A percentile compares a stretch with the other conserved stretches of the same genome.
Conservation (phyloP, 1,140 invertebrate genomes). For the Bombus superbus region DNA sequence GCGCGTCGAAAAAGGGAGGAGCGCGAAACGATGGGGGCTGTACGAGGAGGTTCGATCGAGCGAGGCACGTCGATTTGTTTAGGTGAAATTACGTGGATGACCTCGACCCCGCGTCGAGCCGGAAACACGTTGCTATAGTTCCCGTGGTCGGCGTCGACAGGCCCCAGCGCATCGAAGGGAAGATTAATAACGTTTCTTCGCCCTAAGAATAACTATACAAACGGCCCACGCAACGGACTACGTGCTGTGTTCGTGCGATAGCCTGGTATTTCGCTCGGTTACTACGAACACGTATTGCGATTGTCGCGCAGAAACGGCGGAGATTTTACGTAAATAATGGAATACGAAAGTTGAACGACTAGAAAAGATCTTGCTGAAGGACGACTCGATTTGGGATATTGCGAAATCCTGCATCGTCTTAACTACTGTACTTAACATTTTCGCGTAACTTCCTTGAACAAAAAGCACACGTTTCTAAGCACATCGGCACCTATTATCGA, state of each 20-base stretch:
- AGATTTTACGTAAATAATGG: too few species aligned
- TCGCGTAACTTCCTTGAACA: neutral
- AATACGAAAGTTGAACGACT: too few species aligned
- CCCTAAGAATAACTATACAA: constrained; percentile 15
- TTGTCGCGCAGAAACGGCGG: neutral
- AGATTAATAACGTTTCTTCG: constrained; percentile 44
- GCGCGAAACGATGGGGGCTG: neutral
- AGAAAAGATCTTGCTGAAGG: too few species aligned
- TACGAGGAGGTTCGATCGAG: constrained; percentile 51
- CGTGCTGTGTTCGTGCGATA: too few species aligned
- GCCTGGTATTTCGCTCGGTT: too few species aligned
- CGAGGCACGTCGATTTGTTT: constrained; percentile 60
- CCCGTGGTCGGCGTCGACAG: constrained; percentile 20
- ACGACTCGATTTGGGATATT: too few species aligned
- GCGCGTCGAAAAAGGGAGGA: constrained; percentile 16
- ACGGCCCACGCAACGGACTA: neutral
- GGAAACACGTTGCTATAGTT: constrained; percentile 62
- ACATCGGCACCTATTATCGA: neutral
- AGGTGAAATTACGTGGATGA: constrained; percentile 60
- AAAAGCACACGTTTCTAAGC: neutral
- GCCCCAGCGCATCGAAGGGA: neutral
- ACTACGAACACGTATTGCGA: neutral
- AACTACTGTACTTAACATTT: neutral
- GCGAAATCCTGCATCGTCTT: neutral
- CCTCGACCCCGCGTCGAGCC: constrained; percentile 56